Evolutionary conservation across 2,888 invertebrate species (phyloP).

Genomic region (Megamerina dolium): DNA sequence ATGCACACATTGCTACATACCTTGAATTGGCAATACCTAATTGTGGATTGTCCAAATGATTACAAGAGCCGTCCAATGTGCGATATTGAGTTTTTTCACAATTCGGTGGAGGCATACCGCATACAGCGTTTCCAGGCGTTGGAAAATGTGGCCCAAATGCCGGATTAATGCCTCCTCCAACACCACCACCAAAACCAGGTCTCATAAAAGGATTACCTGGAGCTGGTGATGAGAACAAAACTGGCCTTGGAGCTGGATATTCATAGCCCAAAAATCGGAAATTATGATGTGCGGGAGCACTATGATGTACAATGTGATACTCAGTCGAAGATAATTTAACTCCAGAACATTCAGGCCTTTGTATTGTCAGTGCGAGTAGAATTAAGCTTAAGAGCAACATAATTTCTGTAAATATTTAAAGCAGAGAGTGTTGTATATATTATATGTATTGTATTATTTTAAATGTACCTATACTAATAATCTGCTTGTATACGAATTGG

Average conservation of each 20-base stretch:
- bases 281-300: constrained; percentile 21
- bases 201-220: constrained; percentile 31
- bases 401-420: too few species aligned
- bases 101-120: constrained; percentile 34
- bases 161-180: constrained; percentile 16
- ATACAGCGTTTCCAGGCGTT: constrained; percentile 30
- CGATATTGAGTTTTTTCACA: constrained; percentile 55
- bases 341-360: too few species aligned
- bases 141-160: constrained; percentile 33
- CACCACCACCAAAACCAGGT: too few species aligned
- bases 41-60: constrained; percentile 76
- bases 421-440: too few species aligned
- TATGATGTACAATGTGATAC: constrained; percentile 37
- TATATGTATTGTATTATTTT: too few species aligned
- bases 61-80: constrained; percentile 88
- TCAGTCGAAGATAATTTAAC: constrained; percentile 19
- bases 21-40: constrained; percentile 75
- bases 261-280: constrained; percentile 24
- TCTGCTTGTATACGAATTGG: too few species aligned
- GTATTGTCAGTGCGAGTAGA: too few species aligned
- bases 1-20: constrained; percentile 13
- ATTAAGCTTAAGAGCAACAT: too few species aligned
- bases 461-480: too few species aligned
- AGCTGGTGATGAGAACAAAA: constrained; percentile 25
- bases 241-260: constrained; percentile 14